Evolutionary conservation across 2,888 invertebrate genomes (phyloP), one percentile per base, ranked within the genome.

Genomic region (Caenorhabditis sp.): DNA sequence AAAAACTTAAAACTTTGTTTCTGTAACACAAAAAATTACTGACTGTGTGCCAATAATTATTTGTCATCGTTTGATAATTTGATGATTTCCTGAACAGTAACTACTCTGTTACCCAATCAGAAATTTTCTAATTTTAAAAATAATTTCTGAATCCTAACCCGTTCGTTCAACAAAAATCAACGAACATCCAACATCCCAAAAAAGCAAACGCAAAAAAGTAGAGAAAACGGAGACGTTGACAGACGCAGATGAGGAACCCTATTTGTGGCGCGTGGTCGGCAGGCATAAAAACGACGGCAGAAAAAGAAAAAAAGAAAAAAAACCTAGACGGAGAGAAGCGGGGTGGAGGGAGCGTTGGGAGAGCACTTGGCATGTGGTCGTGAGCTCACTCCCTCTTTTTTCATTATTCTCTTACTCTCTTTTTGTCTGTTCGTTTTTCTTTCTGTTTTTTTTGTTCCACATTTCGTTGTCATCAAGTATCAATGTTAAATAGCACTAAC

Each of bases 341-440:
- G 50, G 28, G 50, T 20, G 35, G 60, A 69, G 61, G 53, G 56
- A 35, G 64, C 24, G 55, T 55, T 53, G 37, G 67, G 32, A 51
- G 60, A 67, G 65, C 69, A 51, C 37, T 51, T 50, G 67, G 74
- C 74, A 74, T 65, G 67, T 67, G 65, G 65, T 74, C 58, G 37
- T 65, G 24, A 44, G 58, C 61, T 55, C 24, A 61, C 55, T 61
- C 50, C 58, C 37, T 65, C 55, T 68, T 28, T 18, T 32, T 50
- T 20, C 15, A 22, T 32, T 35, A 51, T 51, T 15, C 20, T 26
- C 15, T 4, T 50, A 18, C 50, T 28, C 61, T 61, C 69, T 78
- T 61, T 44, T 61, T 78, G 56, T 58, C 64, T 78, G 67, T 78
- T 67, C 64, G 67, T 78, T 67, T 79, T 71, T 71, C 65, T 78